Conservation (phyloP, 2,113 vertebrate genomes). For the Rhinoderma darwinii region DNA sequence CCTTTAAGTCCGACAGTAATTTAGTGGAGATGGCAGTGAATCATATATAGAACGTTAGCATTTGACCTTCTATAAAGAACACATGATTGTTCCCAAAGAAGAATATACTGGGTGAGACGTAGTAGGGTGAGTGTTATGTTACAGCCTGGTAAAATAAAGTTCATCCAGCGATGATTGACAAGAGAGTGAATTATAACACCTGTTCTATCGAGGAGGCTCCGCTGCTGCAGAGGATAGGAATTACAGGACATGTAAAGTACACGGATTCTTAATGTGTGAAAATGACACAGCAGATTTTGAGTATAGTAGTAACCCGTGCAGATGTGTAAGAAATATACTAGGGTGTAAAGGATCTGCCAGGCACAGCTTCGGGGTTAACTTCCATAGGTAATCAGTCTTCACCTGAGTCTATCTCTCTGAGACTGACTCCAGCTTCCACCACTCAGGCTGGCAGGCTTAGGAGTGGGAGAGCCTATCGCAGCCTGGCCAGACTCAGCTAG, state of each 20-base stretch:
- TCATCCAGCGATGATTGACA: background rate
- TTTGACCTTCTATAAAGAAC: conserved; percentile 12
- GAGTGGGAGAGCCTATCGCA: no score
- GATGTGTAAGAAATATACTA: background rate
- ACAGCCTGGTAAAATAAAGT: background rate
- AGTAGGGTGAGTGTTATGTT: background rate
- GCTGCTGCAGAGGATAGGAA: background rate
- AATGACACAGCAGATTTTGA: conserved; percentile 11
- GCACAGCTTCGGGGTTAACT: no score
- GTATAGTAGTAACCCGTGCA: background rate
- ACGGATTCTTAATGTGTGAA: background rate
- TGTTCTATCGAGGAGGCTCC: background rate
- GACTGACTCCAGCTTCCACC: no score
- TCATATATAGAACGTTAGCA: background rate
- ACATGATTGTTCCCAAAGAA: background rate
- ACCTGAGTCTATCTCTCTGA: no score
- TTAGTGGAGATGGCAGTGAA: background rate
- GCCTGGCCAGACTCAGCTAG: no score
- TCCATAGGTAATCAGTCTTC: no score
- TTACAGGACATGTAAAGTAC: background rate
- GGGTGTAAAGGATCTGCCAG: no score
- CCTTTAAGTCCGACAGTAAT: no score
- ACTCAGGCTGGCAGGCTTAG: no score
- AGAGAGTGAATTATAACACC: background rate
- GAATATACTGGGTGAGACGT: background rate